Base-by-base conservation (phyloP, 2,797 vertebrate genomes). In the Merluccius polli region DNA sequence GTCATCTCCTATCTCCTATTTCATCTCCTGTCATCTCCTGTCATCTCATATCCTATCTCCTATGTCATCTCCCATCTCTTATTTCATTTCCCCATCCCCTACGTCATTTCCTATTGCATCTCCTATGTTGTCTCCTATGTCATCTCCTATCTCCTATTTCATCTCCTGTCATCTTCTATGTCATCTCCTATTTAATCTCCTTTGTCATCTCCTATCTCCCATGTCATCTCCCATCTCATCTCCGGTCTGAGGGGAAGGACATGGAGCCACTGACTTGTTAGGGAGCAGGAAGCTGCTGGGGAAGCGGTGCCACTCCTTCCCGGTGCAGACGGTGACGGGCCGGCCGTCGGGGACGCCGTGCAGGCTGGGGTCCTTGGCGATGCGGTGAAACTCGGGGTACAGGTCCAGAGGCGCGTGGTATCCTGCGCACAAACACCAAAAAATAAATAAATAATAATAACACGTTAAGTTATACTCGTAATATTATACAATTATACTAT, bases 271-370 rank as follows among this genome's bases (percentile, higher is more conserved):
- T 93, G 79, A 99, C 98, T 96, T 96, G 78, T 96, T 95, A 0
- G 98, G 98, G 71, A 99, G 92, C 1, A 99, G 94, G 85, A 99
- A 99, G 92, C 96, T 99, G 92, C 96, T 97, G 71, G 98, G 97
- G 86, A 97, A 99, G 9, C 98, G 96, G 86, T 99, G 92, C 98
- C 98, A 99, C 87, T 99, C 98, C 90, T 99, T 99, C 0, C 98
- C 98, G 36, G 98, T 95, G 29, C 98, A 99, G 73, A 99, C 95
- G 0, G 92, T 95, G 69, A 99, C 95, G 0, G 93, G 92, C 30
- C 96, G 89, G 72, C 96, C 95, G 83, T 98, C 96, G 0, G 96
- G 96, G 68, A 97, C 94, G 0, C 92, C 92, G 87, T 99, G 97
- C 32, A 98, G 92, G 11, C 91, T 84, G 0, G 95, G 95, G 79